Percentiles rank a stretch among this genome's conserved stretches.
Conservation (phyloP, 2,113 vertebrate species). For the Pantherophis guttatus region DNA sequence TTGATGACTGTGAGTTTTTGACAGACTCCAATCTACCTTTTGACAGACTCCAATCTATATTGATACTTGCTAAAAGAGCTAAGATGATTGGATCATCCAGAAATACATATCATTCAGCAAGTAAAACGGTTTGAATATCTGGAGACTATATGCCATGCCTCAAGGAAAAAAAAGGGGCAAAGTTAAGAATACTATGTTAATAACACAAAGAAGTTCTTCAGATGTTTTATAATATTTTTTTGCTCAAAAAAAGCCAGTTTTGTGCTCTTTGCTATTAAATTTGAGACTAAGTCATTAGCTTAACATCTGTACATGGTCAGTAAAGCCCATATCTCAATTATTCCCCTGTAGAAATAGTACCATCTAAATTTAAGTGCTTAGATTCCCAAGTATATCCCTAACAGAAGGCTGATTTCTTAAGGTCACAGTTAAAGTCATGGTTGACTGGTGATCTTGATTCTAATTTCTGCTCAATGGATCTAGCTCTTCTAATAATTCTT, state of each 20-base stretch:
- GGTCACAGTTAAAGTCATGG: neutral
- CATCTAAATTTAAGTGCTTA: neutral
- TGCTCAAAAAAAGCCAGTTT: neutral
- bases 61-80: neutral
- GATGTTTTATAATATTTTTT: neutral
- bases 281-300: neutral
- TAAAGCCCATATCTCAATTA: neutral
- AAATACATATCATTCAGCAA: neutral
- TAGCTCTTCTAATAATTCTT: neutral
- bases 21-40: neutral
- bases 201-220: neutral
- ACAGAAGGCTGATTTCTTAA: neutral
- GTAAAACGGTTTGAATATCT: neutral
- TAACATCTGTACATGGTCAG: neutral
- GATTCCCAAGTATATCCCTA: neutral
- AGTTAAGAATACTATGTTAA: neutral
- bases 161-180: neutral
- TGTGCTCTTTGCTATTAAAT: neutral
- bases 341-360: neutral
- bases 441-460: neutral
- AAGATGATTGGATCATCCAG: neutral
- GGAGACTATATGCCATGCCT: neutral
- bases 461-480: neutral
- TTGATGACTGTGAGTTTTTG: neutral
- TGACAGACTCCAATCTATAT: neutral